These are phyloP conservation scores for Chaetodon trifasciatus DNA, from an alignment of 2,797 vertebrate species.

Conservation along the genomic window DNA sequence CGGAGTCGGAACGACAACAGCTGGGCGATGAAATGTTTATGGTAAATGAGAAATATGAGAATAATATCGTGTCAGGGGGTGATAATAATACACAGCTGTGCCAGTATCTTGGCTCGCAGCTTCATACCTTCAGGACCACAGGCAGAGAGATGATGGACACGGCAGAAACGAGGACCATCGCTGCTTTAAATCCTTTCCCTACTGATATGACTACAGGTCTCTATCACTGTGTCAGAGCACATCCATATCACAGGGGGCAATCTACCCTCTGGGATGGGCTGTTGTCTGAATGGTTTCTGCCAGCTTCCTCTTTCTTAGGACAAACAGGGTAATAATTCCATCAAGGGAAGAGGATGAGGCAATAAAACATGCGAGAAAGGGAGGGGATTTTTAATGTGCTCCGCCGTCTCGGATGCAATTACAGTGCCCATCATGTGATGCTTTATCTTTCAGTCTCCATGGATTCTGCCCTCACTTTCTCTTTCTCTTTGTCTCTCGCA, in stretches of 20 bases:
- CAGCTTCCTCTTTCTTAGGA: slow-evolving; percentile 68
- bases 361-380: slow-evolving; percentile 71
- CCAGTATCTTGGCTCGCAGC: slow-evolving; percentile 33
- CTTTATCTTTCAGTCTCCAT: slow-evolving; percentile 69
- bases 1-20: slow-evolving; percentile 57
- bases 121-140: slow-evolving; percentile 51
- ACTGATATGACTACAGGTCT: slow-evolving; percentile 55
- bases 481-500: slow-evolving; percentile 9
- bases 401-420: slow-evolving; percentile 77
- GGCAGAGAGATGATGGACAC: slow-evolving; percentile 60
- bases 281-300: slow-evolving; percentile 64
- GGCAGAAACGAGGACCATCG: slow-evolving; percentile 14
- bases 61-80: slow-evolving; percentile 56
- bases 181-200: slow-evolving; percentile 58
- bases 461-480: slow-evolving; percentile 43
- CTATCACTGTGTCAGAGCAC: slow-evolving; percentile 52
- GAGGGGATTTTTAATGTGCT: slow-evolving; percentile 71
- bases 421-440: slow-evolving; percentile 72
- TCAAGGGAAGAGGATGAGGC: slow-evolving; percentile 70
- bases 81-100: slow-evolving; percentile 70
- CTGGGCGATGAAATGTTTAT: slow-evolving; percentile 63
- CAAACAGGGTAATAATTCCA: slow-evolving; percentile 78
- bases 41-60: slow-evolving; percentile 61
- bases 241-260: slow-evolving; percentile 55
- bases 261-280: slow-evolving; percentile 54